Evolutionary conservation across 2,797 vertebrate genomes (phyloP).

Genomic region (Peromyscus nudipes): DNA sequence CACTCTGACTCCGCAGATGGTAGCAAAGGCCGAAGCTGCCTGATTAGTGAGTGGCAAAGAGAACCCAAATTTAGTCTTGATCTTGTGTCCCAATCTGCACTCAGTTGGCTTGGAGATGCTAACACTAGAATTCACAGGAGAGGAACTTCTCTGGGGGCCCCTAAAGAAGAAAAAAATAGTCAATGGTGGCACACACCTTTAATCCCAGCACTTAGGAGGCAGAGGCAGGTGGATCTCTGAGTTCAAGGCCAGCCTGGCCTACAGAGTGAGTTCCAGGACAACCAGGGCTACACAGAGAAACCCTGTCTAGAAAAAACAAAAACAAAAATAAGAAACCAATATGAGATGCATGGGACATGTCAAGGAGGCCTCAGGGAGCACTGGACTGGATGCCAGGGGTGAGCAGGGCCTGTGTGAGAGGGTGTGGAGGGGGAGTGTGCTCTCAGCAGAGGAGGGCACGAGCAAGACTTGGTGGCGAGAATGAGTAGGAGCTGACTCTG

Average conservation of each 20-base stretch:
- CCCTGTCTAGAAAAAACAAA: not conserved
- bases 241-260: not conserved
- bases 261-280: not conserved
- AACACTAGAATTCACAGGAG: not conserved
- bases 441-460: not conserved
- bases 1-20: not conserved
- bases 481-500: not conserved
- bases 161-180: not conserved
- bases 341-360: not conserved
- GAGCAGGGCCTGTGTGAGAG: not conserved
- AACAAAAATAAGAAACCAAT: not conserved
- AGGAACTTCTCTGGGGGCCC: constrained; percentile 2
- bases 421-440: not conserved
- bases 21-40: not conserved
- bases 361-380: not conserved
- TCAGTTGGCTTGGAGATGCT: not conserved
- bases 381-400: not conserved
- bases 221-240: not conserved
- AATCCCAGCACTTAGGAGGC: not conserved
- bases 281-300: not conserved
- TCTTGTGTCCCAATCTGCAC: not conserved
- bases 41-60: not conserved
- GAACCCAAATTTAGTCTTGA: constrained; percentile 34
- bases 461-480: not conserved
- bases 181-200: not conserved